phyloP scores from a whole-genome alignment of 2,113 vertebrate species.

The Manacus vitellinus region DNA sequence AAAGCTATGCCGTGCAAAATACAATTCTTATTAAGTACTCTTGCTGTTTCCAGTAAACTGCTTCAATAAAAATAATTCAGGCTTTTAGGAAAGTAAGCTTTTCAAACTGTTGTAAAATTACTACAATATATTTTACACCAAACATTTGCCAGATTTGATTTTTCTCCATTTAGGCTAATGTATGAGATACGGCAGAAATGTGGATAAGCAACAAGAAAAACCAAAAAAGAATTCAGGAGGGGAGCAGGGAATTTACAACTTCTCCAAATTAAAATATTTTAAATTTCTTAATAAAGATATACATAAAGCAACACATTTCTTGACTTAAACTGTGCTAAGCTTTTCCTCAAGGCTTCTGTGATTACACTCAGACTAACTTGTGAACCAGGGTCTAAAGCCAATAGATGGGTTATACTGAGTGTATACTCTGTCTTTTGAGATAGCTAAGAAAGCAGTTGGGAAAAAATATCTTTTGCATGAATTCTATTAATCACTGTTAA shows the following conservation, averaged over 20 bases:
- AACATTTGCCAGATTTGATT: background rate
- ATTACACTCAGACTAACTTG: background rate
- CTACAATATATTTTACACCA: background rate
- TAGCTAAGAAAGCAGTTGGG: background rate
- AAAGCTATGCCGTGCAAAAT: background rate
- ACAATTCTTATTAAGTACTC: background rate
- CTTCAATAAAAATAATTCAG: background rate
- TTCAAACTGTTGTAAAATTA: background rate
- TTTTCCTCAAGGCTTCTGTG: background rate
- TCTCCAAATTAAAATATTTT: background rate
- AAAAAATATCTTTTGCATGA: background rate
- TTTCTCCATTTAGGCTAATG: background rate
- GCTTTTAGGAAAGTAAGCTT: background rate
- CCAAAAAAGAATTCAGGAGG: background rate
- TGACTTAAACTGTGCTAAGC: background rate
- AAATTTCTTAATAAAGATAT: background rate
- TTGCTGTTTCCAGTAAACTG: background rate
- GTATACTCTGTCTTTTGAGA: background rate
- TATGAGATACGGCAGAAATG: background rate
- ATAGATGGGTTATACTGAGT: background rate
- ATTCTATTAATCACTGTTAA: background rate
- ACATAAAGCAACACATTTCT: background rate
- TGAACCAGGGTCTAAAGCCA: background rate
- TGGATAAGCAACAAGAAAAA: background rate
- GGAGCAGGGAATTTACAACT: background rate